These are phyloP conservation scores for Bugulina stolonifera DNA, from an alignment of 2,888 invertebrate genomes.

Conservation along the genomic window DNA sequence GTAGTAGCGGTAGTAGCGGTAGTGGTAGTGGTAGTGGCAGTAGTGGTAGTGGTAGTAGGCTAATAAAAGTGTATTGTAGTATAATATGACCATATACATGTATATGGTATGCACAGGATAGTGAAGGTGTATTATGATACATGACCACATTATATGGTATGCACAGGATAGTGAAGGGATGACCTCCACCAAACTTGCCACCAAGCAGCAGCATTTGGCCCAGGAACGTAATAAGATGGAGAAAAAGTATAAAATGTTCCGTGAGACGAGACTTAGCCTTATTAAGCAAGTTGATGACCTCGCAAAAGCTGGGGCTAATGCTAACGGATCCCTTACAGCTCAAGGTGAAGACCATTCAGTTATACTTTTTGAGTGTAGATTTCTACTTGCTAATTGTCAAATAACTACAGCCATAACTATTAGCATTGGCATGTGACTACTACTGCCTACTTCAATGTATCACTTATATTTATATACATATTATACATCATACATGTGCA, in stretches of 20 bases:
- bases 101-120: no score
- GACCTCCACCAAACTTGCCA: neutral
- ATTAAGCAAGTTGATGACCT: neutral
- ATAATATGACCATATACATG: no score
- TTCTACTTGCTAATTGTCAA: no score
- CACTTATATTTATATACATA: no score
- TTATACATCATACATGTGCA: no score
- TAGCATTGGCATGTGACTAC: no score
- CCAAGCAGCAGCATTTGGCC: slow-evolving; percentile 14
- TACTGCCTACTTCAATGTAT: no score
- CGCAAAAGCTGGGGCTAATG: neutral
- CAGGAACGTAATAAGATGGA: slow-evolving; percentile 16
- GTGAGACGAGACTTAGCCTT: neutral
- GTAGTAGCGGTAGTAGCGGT: neutral
- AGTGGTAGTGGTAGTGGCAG: neutral
- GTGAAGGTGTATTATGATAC: no score
- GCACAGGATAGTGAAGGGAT: slow-evolving; percentile 11
- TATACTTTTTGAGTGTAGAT: no score
- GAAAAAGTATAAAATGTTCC: slow-evolving; percentile 10
- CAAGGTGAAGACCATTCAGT: no score
- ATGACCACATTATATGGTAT: neutral
- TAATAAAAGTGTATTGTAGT: no score
- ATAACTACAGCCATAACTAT: no score
- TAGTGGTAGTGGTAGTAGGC: neutral
- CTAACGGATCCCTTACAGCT: neutral